Percentiles rank a stretch among this genome's conserved stretches.
Conservation (phyloP, 2,797 vertebrate genomes). For the Podargus strigoides region DNA sequence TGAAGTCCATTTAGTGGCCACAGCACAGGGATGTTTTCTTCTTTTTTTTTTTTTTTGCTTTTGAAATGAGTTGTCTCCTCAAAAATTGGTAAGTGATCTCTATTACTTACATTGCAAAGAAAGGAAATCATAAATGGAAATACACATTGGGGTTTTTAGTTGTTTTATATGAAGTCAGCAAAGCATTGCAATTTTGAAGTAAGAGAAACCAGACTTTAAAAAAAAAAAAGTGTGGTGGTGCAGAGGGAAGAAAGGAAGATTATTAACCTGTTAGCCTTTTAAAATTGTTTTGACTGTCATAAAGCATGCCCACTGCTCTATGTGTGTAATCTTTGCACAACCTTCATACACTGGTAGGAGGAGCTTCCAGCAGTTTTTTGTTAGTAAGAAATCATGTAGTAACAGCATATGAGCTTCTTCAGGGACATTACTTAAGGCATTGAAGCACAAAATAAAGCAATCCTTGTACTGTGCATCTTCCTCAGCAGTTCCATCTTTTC, state of each 20-base stretch:
- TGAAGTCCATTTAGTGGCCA: neutral
- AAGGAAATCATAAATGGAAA: neutral
- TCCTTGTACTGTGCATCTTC: neutral
- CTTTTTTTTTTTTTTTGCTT: neutral
- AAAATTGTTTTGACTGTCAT: neutral
- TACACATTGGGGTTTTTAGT: neutral
- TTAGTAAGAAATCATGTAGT: neutral
- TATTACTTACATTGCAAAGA: neutral
- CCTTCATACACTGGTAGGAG: neutral
- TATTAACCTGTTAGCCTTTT: neutral
- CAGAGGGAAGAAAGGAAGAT: neutral
- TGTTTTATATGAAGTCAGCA: neutral
- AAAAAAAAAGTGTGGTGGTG: too few species aligned
- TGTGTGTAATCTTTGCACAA: neutral
- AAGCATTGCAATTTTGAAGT: neutral
- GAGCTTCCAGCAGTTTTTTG: neutral
- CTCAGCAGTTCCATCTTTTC: neutral
- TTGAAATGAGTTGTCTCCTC: neutral
- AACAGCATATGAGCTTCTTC: neutral
- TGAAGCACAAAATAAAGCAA: neutral
- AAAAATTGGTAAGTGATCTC: neutral
- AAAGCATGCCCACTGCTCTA: neutral
- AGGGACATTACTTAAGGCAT: neutral
- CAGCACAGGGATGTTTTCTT: neutral
- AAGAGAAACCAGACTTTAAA: neutral